Conservation (phyloP, 1,140 invertebrate genomes). For the Caenorhabditis briggsae region DNA sequence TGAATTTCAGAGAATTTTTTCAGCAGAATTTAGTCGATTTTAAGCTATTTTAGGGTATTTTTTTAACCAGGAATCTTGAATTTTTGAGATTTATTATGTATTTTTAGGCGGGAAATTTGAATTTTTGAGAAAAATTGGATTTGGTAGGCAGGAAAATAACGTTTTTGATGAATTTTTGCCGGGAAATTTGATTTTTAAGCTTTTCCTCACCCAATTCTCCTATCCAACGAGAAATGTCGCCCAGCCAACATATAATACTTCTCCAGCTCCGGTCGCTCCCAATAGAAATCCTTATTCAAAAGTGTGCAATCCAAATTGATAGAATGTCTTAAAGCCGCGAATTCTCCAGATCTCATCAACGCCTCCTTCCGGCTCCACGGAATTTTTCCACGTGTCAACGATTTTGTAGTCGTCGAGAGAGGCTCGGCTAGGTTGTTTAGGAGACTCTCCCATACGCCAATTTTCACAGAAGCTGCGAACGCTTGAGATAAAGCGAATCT, state of each 20-base stretch:
- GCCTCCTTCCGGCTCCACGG: slow-evolving; percentile 69
- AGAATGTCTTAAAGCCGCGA: slow-evolving; percentile 70
- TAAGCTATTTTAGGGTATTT: too few relatives aligned
- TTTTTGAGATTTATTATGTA: too few relatives aligned
- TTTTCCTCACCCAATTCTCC: slow-evolving; percentile 47
- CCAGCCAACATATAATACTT: slow-evolving; percentile 62
- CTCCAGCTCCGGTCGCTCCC: slow-evolving; percentile 71
- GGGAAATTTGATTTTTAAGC: not conserved
- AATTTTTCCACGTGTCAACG: slow-evolving; percentile 64
- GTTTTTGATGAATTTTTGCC: too few relatives aligned
- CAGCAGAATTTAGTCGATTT: slow-evolving; percentile 25
- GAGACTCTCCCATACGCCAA: slow-evolving; percentile 72
- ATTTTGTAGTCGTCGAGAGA: slow-evolving; percentile 66
- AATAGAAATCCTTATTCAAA: slow-evolving; percentile 72
- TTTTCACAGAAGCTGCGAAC: slow-evolving; percentile 72
- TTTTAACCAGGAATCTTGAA: too few relatives aligned
- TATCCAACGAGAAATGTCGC: slow-evolving; percentile 67
- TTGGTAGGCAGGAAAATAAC: too few relatives aligned
- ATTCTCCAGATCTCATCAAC: slow-evolving; percentile 69
- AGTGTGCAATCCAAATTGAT: slow-evolving; percentile 71
- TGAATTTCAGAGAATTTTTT: too few relatives aligned
- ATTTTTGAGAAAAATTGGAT: too few relatives aligned
- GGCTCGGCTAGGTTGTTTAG: slow-evolving; percentile 70
- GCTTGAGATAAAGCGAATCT: slow-evolving; percentile 71
- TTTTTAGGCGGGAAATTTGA: too few relatives aligned